These are phyloP conservation scores for Dendrophyllia cribrosa DNA, from an alignment of 64 coral and sea anemone species.

Conservation along the genomic window DNA sequence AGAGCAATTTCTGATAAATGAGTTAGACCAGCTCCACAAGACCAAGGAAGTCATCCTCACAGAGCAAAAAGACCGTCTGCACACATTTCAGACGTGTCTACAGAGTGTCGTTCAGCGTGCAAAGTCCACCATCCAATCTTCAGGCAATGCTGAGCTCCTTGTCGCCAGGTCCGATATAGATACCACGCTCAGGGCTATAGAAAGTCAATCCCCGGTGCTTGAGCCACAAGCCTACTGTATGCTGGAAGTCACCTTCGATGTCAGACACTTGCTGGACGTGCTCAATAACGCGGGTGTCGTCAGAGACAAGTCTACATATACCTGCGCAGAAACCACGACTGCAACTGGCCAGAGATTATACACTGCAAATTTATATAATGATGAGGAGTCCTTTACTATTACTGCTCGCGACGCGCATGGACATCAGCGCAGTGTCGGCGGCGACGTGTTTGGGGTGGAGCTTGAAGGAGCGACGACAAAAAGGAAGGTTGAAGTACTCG, in stretches of 20 bases:
- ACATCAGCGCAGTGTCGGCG: background rate
- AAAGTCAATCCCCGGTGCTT: background rate
- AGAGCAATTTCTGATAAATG: too few relatives aligned
- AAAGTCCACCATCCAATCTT: too few relatives aligned
- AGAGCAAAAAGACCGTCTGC: too few relatives aligned
- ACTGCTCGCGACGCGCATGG: background rate
- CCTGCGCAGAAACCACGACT: too few relatives aligned
- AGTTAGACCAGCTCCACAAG: too few relatives aligned
- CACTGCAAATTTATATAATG: too few relatives aligned
- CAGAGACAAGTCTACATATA: too few relatives aligned
- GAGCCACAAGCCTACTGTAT: background rate
- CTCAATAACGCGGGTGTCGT: background rate
- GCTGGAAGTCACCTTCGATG: background rate
- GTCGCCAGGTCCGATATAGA: background rate
- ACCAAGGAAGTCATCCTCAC: too few relatives aligned
- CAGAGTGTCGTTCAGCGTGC: too few relatives aligned
- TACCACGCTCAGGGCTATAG: background rate
- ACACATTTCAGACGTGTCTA: too few relatives aligned
- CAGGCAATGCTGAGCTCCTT: too few relatives aligned
- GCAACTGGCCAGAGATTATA: too few relatives aligned
- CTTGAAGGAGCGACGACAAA: background rate
- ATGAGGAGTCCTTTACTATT: background rate
- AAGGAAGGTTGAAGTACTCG: background rate
- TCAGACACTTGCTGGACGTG: background rate
- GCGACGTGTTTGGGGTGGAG: background rate